Evolutionary conservation across 1,140 invertebrate genomes (phyloP).

Genomic region (Solenopsis fugax): DNA sequence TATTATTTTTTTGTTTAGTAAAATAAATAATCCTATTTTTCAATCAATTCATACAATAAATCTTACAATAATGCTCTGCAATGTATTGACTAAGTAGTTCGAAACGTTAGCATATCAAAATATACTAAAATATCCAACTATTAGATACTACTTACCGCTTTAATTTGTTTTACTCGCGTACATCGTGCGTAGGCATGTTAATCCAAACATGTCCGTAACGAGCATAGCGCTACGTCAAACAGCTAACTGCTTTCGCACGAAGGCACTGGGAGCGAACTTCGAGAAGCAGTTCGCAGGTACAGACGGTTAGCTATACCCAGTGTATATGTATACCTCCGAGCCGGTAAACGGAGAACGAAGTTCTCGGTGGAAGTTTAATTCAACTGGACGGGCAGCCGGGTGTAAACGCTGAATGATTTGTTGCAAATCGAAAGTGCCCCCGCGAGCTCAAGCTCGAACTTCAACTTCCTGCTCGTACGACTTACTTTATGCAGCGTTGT

Average conservation of each 20-base stretch:
- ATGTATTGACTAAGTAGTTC: background rate
- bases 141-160: constrained; percentile 4
- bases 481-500: constrained; percentile 48
- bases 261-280: constrained; percentile 72
- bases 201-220: constrained; percentile 66
- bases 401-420: constrained; percentile 82
- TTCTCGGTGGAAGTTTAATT: constrained; percentile 83
- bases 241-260: constrained; percentile 78
- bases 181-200: constrained; percentile 65
- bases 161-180: constrained; percentile 45
- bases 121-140: constrained; percentile 13
- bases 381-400: constrained; percentile 79
- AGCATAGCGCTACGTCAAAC: constrained; percentile 78
- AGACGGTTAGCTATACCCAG: constrained; percentile 70
- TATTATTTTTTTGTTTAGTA: background rate
- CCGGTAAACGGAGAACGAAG: constrained; percentile 66
- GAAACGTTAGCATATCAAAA: background rate
- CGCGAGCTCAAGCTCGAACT: constrained; percentile 37
- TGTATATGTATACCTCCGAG: constrained; percentile 76
- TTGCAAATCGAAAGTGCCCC: constrained; percentile 81
- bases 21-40: background rate
- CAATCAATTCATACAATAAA: background rate
- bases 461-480: constrained; percentile 40
- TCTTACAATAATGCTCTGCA: background rate
- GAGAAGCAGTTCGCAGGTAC: constrained; percentile 73